Base-by-base conservation (phyloP, 1,140 invertebrate genomes). In the Drosophila nikananu region DNA sequence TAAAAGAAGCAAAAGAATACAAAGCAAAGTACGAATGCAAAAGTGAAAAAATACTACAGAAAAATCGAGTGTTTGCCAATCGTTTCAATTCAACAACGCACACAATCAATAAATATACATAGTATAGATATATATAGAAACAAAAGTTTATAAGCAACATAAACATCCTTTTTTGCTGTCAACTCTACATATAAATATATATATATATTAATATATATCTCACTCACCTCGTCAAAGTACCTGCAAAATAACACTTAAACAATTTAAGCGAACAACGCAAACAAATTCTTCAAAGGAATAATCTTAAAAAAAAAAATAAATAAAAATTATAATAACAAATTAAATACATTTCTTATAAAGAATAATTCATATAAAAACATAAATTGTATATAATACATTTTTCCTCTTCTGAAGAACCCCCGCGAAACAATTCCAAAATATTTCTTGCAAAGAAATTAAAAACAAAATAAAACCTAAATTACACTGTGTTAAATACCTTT, bases 151-250 rank as follows among this genome's bases (percentile, higher is more conserved):
- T 65, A 82, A 46, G 71, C 73, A 48, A 55, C 5, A 37, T 27
- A 82, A 70, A 68, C 61, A 80, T 77, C 66, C 52, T 77, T 77
- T 77, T 68, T 74, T 74, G 70, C 67, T 80, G 61, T 80, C 70
- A 74, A 67, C 61, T 65, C 54, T 72, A 65, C 51, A 76, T 71
- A 57, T 62, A 55, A 48, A 70, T 57, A 52, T 60, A 77, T 30
- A 30, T 30, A 77, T 63, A 48, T 52, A 62, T 23, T 30, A 55
- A 30, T 39, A 61, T 80, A 70, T 84, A 64, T 81, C 78, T 89
- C 72, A 81, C 70, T 86, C 82, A 81, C 81, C 86, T 86, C 86
- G 84, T 76, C 79, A 82, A 91, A 86, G 86, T 89, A 90, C 81
- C 86, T 90, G 78, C 70, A 81, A 80, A 27, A 71, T 62, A 39